Evolutionary conservation across 1,140 invertebrate species (phyloP), one percentile per base, ranked within the genome.

Genomic region (Drosophila quadrilineata): DNA sequence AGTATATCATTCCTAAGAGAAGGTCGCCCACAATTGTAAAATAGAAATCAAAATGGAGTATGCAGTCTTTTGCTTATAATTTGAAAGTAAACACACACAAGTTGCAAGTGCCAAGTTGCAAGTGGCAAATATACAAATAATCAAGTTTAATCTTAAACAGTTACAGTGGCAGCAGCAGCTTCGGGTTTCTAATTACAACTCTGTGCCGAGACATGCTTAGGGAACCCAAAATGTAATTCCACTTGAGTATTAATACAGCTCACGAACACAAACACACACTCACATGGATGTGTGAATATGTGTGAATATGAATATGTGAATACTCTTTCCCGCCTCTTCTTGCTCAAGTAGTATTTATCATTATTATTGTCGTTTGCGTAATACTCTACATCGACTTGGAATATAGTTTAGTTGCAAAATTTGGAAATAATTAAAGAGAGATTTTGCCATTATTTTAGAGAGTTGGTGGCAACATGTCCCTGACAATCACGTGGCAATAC

Each of bases 111-210:
- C 16, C n/a, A 1, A 43, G 10, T 6, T 26, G 22, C 29, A 36
- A 6, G 4, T 17, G 3, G 10, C 28, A 22, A n/a, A 8, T 33
- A 29, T 36, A 50, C 10, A 8, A 12, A 29, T 14, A 10, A 10
- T 21, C 14, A 46, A 4, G 16, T 2, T 62, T 60, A 66, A 60
- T 29, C 46, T 46, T 9, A 29, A 45, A 17, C 63, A 43, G 46
- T 24, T 2, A 29, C 50, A 41, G 41, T 6, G 21, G 3, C 31
- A 46, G 22, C 24, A 36, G 41, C 40, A 33, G 21, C 22, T 60
- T n/a, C n/a, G n/a, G n/a, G n/a, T n/a, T n/a, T 43, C 76, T 82
- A 82, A 82, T 82, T 82, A 82, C 76, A 75, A 82, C 26, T 65
- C 38, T 56, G 19, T 63, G 26, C 49, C 35, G 43, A 63, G 56